Percentiles rank a stretch among this genome's conserved stretches.
These are phyloP conservation scores for Euwallacea fornicatus DNA, from an alignment of 1,140 invertebrate genomes.

Conservation along the genomic window DNA sequence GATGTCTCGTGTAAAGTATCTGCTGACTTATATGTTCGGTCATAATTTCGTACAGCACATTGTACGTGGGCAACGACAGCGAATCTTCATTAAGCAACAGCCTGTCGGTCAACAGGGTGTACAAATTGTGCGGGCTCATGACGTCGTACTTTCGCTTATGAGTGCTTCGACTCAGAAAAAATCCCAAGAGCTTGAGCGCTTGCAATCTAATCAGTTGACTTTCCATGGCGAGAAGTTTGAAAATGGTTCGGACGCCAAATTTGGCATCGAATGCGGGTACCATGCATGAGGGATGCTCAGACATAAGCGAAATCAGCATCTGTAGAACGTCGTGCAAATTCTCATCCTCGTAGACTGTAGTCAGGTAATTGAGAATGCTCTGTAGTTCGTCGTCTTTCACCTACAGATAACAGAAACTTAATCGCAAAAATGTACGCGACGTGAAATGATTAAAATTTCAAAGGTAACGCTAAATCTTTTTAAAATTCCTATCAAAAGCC, in stretches of 20 bases:
- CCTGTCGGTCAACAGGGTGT: conserved; percentile 92
- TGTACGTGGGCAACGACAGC: conserved; percentile 92
- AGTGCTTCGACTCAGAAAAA: conserved; percentile 92
- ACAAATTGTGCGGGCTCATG: conserved; percentile 97
- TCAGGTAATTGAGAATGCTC: conserved; percentile 96
- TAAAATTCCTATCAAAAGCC: no score
- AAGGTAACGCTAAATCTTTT: no score
- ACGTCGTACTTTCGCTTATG: conserved; percentile 98
- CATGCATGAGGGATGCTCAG: conserved; percentile 97
- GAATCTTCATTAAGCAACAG: conserved; percentile 87
- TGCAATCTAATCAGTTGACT: conserved; percentile 95
- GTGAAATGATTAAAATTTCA: no score
- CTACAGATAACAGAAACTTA: no score
- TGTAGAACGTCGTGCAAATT: conserved; percentile 97
- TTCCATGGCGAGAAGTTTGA: conserved; percentile 92
- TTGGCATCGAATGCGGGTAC: conserved; percentile 98
- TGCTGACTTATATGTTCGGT: conserved; percentile 96
- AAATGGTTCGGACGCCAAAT: conserved; percentile 93
- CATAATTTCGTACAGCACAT: conserved; percentile 98
- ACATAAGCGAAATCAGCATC: conserved; percentile 95
- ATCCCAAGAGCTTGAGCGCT: conserved; percentile 92
- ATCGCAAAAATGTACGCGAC: no score
- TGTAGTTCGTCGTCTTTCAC: conserved; percentile 98
- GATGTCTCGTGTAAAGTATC: conserved; percentile 87
- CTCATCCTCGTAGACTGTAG: conserved; percentile 98